phyloP scores from a whole-genome alignment of 2,797 vertebrate species.

The Oryzias sinensis region DNA sequence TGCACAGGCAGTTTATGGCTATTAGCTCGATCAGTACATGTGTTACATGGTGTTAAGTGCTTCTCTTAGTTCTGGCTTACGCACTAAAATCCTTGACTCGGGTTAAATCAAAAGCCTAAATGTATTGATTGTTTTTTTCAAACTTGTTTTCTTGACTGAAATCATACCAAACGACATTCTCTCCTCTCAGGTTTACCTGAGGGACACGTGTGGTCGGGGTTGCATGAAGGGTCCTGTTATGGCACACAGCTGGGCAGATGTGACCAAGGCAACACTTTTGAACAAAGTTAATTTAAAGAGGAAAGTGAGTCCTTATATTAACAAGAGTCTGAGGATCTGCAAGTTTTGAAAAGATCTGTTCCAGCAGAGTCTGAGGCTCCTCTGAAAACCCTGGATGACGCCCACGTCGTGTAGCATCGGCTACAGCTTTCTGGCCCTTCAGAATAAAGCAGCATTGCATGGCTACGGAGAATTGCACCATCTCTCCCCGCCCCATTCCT shows the following conservation, averaged over 20 bases:
- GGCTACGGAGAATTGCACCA: conserved; percentile 54
- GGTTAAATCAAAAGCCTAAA: conserved; percentile 55
- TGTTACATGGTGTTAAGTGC: conserved; percentile 71
- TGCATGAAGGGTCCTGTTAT: conserved; percentile 48
- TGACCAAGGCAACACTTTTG: conserved; percentile 49
- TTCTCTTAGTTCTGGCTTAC: conserved; percentile 68
- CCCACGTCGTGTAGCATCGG: conserved; percentile 28
- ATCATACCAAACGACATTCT: conserved; percentile 38
- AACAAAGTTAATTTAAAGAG: conserved; percentile 68
- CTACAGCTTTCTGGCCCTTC: conserved; percentile 46
- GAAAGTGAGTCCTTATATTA: conserved; percentile 58
- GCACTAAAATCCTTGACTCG: conserved; percentile 31
- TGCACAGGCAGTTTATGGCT: conserved; percentile 65
- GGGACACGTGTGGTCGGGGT: conserved; percentile 42
- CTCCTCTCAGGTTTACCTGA: conserved; percentile 30
- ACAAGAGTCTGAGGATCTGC: conserved; percentile 51
- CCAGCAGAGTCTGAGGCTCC: conserved; percentile 29
- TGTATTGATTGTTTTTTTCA: conserved; percentile 19
- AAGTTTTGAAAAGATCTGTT: conserved; percentile 13
- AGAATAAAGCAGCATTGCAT: conserved; percentile 68
- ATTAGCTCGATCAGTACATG: conserved; percentile 61
- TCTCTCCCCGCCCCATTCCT: conserved; percentile 30
- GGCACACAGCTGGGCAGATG: conserved; percentile 57
- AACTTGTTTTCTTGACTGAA: neutral
- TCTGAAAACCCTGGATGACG: conserved; percentile 33